Conservation (phyloP, 2,797 vertebrate species). For the Gymnopithys bicolor region DNA sequence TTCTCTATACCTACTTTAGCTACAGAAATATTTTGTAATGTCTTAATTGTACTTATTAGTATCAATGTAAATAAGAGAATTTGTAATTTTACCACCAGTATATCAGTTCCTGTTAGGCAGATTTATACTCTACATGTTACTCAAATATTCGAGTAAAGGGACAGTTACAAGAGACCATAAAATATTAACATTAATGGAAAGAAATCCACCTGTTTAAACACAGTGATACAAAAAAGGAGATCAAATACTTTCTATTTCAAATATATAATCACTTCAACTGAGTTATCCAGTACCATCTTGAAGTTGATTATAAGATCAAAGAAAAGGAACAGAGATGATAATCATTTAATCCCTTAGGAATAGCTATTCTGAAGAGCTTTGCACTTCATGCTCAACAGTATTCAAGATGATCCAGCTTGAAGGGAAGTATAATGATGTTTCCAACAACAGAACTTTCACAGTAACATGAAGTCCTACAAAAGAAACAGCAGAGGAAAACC, state of each 20-base stretch:
- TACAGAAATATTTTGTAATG: background rate
- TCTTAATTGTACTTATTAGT: background rate
- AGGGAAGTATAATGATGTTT: conserved; percentile 68
- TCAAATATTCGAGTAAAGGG: conserved; percentile 10
- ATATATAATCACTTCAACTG: conserved; percentile 80
- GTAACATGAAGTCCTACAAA: conserved; percentile 37
- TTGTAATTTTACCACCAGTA: background rate
- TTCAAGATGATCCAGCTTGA: conserved; percentile 61
- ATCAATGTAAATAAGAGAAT: background rate
- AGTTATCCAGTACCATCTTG: conserved; percentile 80
- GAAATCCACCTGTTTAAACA: conserved; percentile 37
- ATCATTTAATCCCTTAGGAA: conserved; percentile 86
- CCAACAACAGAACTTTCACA: conserved; percentile 55
- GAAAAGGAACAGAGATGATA: conserved; percentile 79
- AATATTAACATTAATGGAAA: conserved; percentile 35
- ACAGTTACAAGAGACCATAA: conserved; percentile 27
- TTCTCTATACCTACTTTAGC: background rate
- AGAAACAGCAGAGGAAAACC: conserved; percentile 42
- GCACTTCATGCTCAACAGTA: conserved; percentile 58
- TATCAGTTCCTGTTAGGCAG: background rate
- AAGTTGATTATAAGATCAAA: conserved; percentile 86
- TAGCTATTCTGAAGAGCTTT: conserved; percentile 76
- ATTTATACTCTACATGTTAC: conserved; percentile 35
- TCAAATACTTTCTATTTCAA: conserved; percentile 75
- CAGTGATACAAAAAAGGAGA: conserved; percentile 30